Evolutionary conservation across 2,888 invertebrate species (phyloP).

Genomic region (Helicoverpa assulta): DNA sequence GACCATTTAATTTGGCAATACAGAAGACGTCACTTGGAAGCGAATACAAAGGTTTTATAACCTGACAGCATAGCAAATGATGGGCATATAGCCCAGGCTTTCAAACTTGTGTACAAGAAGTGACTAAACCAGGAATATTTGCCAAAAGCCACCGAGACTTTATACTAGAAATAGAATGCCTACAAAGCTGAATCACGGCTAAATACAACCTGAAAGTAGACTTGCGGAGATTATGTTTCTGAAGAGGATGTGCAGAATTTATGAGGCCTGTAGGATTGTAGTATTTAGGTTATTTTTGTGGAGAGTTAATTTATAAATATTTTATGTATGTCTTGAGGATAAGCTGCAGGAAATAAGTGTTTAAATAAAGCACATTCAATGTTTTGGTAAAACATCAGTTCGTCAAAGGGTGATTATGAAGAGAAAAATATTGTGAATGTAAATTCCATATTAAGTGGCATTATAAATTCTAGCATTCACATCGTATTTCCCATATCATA

Average conservation of each 20-base stretch:
- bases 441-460: not conserved
- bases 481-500: conserved; percentile 35
- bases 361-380: too few species aligned
- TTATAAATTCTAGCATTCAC: conserved; percentile 29
- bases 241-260: conserved; percentile 39
- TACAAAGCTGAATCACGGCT: conserved; percentile 28
- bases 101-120: conserved; percentile 13
- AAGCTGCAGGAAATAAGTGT: too few species aligned
- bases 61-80: conserved; percentile 18
- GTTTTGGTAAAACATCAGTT: too few species aligned
- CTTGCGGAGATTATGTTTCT: conserved; percentile 41
- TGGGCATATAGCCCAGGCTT: not conserved
- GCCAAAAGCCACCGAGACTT: conserved; percentile 4
- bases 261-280: conserved; percentile 27
- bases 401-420: too few species aligned
- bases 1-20: not conserved
- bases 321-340: too few species aligned
- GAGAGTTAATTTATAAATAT: not conserved
- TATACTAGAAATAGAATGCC: conserved; percentile 16
- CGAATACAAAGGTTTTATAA: not conserved
- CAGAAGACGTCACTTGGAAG: not conserved
- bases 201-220: conserved; percentile 36
- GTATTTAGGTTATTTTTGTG: conserved; percentile 31
- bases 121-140: conserved; percentile 30
- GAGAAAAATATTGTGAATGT: too few species aligned